Percentiles rank a stretch among this genome's conserved stretches.
phyloP scores from a whole-genome alignment of 2,888 invertebrate genomes.

The Chrysodeixis includens region DNA sequence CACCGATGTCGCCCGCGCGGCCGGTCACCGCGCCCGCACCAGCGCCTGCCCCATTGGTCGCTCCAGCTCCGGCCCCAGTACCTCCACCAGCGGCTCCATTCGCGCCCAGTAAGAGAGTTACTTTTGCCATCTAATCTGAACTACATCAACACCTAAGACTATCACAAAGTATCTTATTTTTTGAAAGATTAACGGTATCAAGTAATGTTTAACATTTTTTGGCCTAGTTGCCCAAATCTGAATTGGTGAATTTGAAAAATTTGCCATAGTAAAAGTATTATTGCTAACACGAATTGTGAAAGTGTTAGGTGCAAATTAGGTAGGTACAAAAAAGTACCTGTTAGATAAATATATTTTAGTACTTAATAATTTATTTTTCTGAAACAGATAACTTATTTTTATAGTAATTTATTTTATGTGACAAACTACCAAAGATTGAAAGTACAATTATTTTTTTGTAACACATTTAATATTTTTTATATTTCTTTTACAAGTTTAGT shows the following conservation, averaged over 20 bases:
- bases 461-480: slow-evolving; percentile 31
- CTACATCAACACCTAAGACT: slow-evolving; percentile 29
- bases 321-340: neutral
- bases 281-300: slow-evolving; percentile 27
- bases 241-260: neutral
- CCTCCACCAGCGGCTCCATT: slow-evolving; percentile 69
- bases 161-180: slow-evolving; percentile 15
- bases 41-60: slow-evolving; percentile 49
- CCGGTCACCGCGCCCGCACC: slow-evolving; percentile 67
- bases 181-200: neutral
- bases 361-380: neutral
- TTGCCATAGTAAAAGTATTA: neutral
- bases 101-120: slow-evolving; percentile 88
- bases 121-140: slow-evolving; percentile 80
- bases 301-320: slow-evolving; percentile 26
- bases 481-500: neutral
- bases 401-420: neutral
- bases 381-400: neutral
- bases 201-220: neutral
- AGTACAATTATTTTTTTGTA: slow-evolving; percentile 16
- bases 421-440: neutral
- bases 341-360: neutral
- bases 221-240: neutral
- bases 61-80: slow-evolving; percentile 61
- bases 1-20: slow-evolving; percentile 86